These are phyloP conservation scores for Apodemia duryi DNA, from an alignment of 2,888 invertebrate genomes.

Conservation along the genomic window DNA sequence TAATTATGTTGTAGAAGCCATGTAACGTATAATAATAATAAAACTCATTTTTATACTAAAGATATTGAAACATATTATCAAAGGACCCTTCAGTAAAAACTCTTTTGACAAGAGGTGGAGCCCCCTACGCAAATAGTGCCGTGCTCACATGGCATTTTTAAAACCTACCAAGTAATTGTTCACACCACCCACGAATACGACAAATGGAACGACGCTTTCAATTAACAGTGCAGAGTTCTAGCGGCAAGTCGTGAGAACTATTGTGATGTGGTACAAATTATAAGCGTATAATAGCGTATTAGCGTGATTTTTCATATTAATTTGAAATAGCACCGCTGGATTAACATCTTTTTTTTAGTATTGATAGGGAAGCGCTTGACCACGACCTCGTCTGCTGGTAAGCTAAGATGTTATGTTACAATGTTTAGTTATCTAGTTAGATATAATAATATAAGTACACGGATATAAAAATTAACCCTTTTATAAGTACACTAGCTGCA, in stretches of 20 bases:
- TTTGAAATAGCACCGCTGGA: too few species aligned
- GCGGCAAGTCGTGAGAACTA: slow-evolving; percentile 53
- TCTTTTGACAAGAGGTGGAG: slow-evolving; percentile 10
- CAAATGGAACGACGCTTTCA: slow-evolving; percentile 63
- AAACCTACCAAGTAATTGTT: slow-evolving; percentile 34
- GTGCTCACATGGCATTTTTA: slow-evolving; percentile 32
- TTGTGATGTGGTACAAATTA: slow-evolving; percentile 28
- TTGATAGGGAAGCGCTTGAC: too few species aligned
- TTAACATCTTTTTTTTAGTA: too few species aligned
- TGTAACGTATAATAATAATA: neutral
- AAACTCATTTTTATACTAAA: neutral
- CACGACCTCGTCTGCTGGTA: too few species aligned
- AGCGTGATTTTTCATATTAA: too few species aligned
- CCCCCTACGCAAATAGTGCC: slow-evolving; percentile 16
- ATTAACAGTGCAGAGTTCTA: slow-evolving; percentile 58
- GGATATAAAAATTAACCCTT: too few species aligned
- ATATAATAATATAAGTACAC: too few species aligned
- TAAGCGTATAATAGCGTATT: slow-evolving; percentile 21
- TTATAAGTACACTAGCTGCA: too few species aligned
- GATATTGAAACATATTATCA: slow-evolving; percentile 19
- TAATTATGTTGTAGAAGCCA: neutral
- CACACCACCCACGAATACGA: slow-evolving; percentile 39
- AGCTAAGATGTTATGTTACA: too few species aligned
- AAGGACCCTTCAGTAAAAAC: slow-evolving; percentile 23
- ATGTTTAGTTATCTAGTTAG: too few species aligned